Conservation (phyloP, 1,140 invertebrate species). For the Pseudoatta argentina region DNA sequence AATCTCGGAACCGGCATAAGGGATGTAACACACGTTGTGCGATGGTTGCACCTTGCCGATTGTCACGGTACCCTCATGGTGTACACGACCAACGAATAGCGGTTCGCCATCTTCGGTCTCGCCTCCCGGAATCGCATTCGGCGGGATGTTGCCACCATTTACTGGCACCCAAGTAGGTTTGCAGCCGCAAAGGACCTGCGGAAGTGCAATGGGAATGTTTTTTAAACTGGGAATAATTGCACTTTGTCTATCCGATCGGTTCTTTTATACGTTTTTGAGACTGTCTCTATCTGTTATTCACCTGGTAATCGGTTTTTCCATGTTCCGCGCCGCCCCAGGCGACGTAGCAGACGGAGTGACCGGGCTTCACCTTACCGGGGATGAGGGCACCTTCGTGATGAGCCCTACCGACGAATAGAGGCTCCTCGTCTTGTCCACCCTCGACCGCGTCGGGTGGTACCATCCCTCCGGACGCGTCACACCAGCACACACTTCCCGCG, state of each 20-base stretch:
- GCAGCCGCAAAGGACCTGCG: conserved; percentile 88
- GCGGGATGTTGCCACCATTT: conserved; percentile 89
- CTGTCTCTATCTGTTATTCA: conserved; percentile 75
- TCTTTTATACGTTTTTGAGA: neutral
- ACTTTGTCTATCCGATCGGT: neutral
- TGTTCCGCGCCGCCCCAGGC: conserved; percentile 93
- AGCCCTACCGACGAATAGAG: conserved; percentile 91
- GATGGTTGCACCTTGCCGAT: conserved; percentile 92
- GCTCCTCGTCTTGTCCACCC: conserved; percentile 91
- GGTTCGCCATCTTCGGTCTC: conserved; percentile 92
- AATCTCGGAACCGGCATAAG: conserved; percentile 90
- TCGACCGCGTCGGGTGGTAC: conserved; percentile 91
- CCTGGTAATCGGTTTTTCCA: conserved; percentile 91
- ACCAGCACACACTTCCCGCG: conserved; percentile 87
- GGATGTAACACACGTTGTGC: conserved; percentile 91
- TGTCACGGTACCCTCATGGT: conserved; percentile 89
- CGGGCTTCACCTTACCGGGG: conserved; percentile 92
- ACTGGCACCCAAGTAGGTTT: conserved; percentile 88
- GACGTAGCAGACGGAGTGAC: conserved; percentile 91
- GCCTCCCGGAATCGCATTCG: conserved; percentile 91
- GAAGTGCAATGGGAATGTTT: neutral
- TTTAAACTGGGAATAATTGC: neutral
- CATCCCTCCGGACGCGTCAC: conserved; percentile 88
- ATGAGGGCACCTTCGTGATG: conserved; percentile 91
- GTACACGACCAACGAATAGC: conserved; percentile 90